Base-by-base conservation (phyloP, 2,888 invertebrate genomes). In the Liodrosophila aerea region DNA sequence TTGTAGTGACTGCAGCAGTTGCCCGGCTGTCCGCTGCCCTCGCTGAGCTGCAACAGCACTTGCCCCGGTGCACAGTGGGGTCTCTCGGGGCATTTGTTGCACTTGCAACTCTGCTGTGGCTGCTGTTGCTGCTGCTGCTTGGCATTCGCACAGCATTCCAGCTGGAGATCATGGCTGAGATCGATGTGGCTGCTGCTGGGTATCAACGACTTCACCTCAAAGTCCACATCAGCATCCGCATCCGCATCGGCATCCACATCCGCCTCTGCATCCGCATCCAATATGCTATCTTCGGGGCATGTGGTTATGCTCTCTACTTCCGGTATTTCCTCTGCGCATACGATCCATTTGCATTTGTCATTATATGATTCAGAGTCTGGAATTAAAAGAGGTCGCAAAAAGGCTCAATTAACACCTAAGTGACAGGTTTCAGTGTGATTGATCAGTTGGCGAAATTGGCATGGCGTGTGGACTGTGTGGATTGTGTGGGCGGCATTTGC, bases 1-100 rank as follows among this genome's bases (percentile, higher is more conserved):
- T 88, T 78, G 73, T 90, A 91, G 7, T 88, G 88, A 1, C 92
- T 90, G 60, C 91, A 91, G 70, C 92, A 92, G 70, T 90, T 91
- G 15, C 88, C 89, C 0, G 90, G 89, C 11, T 57, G 27, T 1
- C 64, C 78, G 16, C 56, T 67, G 15, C 87, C 88, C 5, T 46
- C 18, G 1, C 64, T 59, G 8, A 81, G 29, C 43, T 86, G 64
- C 22, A 87, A 56, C 1, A 86, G 73, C 8, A 88, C 77, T 15
- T 82, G 52, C 1, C 53, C 66, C 3, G 9, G 13, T 0, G 39
- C 12, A 40, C 88, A 88, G 7, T 57, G 56, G 0, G 83, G 83
- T 16, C 39, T 44, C 11, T 51, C 36, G 2, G 58, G 58, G 50
- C 89, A 88, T 0, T 61, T 5, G 18, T 5, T 18, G 39, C 11